phyloP scores from a whole-genome alignment of 2,113 vertebrate genomes.

The Amphiprion percula region DNA sequence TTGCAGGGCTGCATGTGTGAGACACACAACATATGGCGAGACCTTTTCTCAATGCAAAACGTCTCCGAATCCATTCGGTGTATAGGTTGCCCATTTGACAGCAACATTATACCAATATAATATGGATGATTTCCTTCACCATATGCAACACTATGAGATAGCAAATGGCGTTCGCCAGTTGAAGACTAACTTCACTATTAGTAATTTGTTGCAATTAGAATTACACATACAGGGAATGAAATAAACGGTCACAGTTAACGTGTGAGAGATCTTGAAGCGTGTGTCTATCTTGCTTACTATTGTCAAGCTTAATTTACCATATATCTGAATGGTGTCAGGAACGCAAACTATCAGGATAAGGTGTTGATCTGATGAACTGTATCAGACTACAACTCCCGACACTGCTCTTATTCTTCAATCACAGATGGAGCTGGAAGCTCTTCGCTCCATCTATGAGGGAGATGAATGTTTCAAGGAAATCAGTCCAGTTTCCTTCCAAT shows the following conservation, averaged over 20 bases:
- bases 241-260: neutral
- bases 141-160: no score
- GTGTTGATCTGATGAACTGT: neutral
- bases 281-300: neutral
- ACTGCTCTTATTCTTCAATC: neutral
- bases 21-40: neutral
- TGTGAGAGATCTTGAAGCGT: neutral
- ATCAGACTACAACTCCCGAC: neutral
- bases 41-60: neutral
- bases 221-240: neutral
- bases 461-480: slow-evolving; percentile 95
- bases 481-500: slow-evolving; percentile 93
- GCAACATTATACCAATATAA: neutral
- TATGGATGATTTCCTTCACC: neutral
- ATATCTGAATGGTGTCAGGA: neutral
- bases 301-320: neutral
- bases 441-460: slow-evolving; percentile 97
- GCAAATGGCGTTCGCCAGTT: neutral
- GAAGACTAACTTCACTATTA: neutral
- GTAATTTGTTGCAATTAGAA: neutral
- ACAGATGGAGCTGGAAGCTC: slow-evolving; percentile 97
- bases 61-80: neutral
- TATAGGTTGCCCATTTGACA: neutral
- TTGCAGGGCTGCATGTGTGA: rapidly evolving
- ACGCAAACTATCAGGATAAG: neutral